phyloP scores from a whole-genome alignment of 2,113 vertebrate species.

The Alexandromys fortis region DNA sequence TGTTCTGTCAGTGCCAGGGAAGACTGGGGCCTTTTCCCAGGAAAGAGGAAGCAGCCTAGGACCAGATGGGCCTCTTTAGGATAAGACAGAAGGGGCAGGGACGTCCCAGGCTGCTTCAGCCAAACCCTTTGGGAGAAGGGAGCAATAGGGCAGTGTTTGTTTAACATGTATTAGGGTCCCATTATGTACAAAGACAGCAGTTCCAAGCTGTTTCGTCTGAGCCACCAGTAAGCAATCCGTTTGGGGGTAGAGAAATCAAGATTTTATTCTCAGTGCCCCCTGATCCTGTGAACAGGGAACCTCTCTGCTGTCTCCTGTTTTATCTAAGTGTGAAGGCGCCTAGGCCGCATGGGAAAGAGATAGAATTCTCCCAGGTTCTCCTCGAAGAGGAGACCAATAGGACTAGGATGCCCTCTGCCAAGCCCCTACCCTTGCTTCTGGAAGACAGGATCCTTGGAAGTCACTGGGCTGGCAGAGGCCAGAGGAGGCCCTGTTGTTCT shows the following conservation, averaged over 20 bases:
- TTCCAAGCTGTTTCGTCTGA: constrained; percentile 33
- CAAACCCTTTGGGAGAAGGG: constrained; percentile 58
- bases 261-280: neutral
- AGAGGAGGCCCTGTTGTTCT: neutral
- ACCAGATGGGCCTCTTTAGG: constrained; percentile 72
- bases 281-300: neutral
- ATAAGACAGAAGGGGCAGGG: constrained; percentile 64
- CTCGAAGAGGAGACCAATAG: neutral
- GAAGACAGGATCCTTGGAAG: neutral
- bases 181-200: constrained; percentile 40
- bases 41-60: constrained; percentile 75
- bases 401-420: neutral
- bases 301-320: neutral
- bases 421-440: neutral
- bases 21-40: constrained; percentile 76
- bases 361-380: neutral
- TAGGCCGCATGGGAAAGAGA: neutral
- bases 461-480: neutral
- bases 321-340: neutral
- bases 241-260: neutral
- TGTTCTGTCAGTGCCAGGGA: constrained; percentile 70
- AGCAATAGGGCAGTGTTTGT: constrained; percentile 51
- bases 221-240: neutral
- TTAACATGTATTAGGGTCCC: constrained; percentile 53
- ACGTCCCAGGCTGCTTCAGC: constrained; percentile 51